Percentiles rank a stretch among this genome's conserved stretches.
Evolutionary conservation across 2,113 vertebrate species (phyloP).

Genomic region (Myotis davidii): DNA sequence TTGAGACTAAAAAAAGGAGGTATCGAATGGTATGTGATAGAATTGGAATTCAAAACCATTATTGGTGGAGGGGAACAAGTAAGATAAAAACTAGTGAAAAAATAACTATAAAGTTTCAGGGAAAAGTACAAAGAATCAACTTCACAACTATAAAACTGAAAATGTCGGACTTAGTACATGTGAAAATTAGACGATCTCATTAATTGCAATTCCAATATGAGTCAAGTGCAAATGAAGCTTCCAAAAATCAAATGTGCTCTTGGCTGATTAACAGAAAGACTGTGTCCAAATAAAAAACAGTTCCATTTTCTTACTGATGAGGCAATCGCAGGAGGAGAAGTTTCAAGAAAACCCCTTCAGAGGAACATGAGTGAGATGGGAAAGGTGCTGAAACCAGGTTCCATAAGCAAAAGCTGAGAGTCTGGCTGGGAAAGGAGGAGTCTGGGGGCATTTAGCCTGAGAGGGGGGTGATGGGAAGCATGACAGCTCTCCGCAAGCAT

Average conservation of each 20-base stretch:
- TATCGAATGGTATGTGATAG: not conserved
- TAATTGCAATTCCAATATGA: not conserved
- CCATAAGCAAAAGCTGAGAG: not conserved
- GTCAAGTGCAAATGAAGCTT: not conserved
- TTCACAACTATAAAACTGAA: not conserved
- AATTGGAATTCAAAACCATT: not conserved
- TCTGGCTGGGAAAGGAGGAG: not conserved
- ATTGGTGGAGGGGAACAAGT: not conserved
- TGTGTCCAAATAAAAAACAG: not conserved
- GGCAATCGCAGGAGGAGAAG: not conserved
- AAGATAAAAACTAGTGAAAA: not conserved
- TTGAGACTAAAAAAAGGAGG: not conserved
- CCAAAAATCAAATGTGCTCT: not conserved
- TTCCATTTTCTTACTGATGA: not conserved
- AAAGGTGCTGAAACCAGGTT: not conserved
- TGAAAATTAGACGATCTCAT: not conserved
- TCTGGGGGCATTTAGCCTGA: not conserved
- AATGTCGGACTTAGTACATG: not conserved
- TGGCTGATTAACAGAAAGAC: not conserved
- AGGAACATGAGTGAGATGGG: not conserved
- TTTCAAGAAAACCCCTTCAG: not conserved
- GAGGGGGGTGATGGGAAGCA: not conserved
- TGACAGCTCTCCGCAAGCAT: not conserved
- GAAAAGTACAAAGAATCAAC: not conserved
- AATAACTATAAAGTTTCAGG: not conserved